These are phyloP conservation scores for Camponotus vicinus DNA, from an alignment of 1,140 invertebrate genomes.

Conservation along the genomic window DNA sequence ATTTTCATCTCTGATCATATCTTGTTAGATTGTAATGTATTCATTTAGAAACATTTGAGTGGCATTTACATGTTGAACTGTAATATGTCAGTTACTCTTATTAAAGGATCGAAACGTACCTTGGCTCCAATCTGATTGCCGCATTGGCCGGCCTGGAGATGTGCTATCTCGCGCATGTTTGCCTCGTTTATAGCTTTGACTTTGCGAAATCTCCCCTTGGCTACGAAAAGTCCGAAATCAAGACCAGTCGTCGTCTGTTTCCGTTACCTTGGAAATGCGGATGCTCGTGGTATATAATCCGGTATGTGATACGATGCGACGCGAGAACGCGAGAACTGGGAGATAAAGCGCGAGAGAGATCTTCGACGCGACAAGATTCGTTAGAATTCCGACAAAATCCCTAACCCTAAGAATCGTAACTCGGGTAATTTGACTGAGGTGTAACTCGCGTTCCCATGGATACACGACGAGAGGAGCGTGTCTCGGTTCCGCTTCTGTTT, in stretches of 20 bases:
- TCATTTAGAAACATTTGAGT: neutral
- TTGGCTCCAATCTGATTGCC: constrained; percentile 98
- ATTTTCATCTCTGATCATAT: neutral
- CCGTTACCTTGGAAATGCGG: constrained; percentile 51
- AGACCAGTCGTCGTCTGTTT: constrained; percentile 66
- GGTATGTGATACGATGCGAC: neutral
- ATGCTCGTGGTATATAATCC: neutral
- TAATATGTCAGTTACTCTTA: neutral
- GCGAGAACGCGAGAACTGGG: neutral
- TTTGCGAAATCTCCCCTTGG: neutral
- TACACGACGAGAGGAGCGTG: constrained; percentile 17
- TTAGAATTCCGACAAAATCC: constrained; percentile 46
- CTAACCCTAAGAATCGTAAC: constrained; percentile 60
- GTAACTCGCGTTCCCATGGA: constrained; percentile 52
- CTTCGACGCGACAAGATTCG: constrained; percentile 37
- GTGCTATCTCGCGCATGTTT: constrained; percentile 97
- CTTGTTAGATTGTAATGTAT: neutral
- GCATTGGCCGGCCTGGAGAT: constrained; percentile 96
- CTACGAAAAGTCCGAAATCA: neutral
- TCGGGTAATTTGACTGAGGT: constrained; percentile 47
- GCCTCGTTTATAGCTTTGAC: constrained; percentile 37
- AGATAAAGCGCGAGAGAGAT: constrained; percentile 1
- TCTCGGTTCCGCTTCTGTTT: constrained; percentile 50
- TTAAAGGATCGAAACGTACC: constrained; percentile 85
- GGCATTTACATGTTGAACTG: neutral